Evolutionary conservation across 2,888 invertebrate genomes (phyloP).

Genomic region (Eristalis intricaria): DNA sequence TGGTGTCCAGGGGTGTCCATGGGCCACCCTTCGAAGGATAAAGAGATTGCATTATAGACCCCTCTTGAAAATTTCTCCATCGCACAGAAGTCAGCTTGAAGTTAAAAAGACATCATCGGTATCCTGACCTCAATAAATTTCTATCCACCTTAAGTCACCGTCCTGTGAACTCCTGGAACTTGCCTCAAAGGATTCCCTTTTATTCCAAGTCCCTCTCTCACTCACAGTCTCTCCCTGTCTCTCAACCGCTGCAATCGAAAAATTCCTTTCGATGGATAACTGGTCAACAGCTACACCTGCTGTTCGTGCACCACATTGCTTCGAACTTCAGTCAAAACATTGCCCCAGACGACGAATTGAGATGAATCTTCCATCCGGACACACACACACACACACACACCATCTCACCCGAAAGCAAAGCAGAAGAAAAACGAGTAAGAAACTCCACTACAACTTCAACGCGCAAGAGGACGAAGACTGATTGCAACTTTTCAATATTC

Average conservation of each 20-base stretch:
- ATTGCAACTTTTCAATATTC: slow-evolving; percentile 68
- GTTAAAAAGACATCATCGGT: not conserved
- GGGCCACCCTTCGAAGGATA: not conserved
- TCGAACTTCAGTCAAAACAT: slow-evolving; percentile 37
- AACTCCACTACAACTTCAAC: not conserved
- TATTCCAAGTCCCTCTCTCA: not conserved
- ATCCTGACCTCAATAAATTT: not conserved
- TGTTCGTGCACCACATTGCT: not conserved
- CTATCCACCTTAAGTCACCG: not conserved
- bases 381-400: not conserved
- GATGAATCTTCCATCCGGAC: slow-evolving; percentile 43
- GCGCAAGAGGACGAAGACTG: slow-evolving; percentile 38
- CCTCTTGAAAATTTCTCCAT: not conserved
- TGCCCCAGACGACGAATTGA: slow-evolving; percentile 41
- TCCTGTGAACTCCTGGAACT: not conserved
- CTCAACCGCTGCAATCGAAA: not conserved
- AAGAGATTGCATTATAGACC: not conserved
- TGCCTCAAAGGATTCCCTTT: not conserved
- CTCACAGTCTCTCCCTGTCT: no score
- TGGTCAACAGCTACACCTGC: not conserved
- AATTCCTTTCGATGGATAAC: not conserved
- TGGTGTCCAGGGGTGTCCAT: no score
- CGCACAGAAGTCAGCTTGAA: not conserved
- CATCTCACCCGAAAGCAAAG: not conserved
- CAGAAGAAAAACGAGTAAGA: not conserved